phyloP scores from a whole-genome alignment of 1,140 invertebrate species.

The Meteorus sp. region DNA sequence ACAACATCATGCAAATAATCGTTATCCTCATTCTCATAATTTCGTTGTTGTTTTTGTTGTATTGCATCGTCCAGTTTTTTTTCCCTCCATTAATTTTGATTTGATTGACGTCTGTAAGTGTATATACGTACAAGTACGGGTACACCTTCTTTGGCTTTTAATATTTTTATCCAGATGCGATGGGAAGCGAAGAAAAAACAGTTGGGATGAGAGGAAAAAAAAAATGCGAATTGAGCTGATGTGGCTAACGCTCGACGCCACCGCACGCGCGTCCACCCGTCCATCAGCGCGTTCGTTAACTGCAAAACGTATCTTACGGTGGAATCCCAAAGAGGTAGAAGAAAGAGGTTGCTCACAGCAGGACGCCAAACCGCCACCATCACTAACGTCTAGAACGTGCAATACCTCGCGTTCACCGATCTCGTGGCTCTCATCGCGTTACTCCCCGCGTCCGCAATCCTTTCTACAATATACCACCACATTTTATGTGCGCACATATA shows the following conservation, averaged over 20 bases:
- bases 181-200: background rate
- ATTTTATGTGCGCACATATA: too few species aligned
- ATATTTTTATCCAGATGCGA: conserved; percentile 11
- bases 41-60: too few species aligned
- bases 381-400: conserved; percentile 1
- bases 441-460: background rate
- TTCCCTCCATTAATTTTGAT: too few species aligned
- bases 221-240: background rate
- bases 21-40: too few species aligned
- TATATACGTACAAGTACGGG: too few species aligned
- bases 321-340: conserved; percentile 13
- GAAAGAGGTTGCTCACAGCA: conserved; percentile 15
- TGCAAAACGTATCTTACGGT: conserved; percentile 21
- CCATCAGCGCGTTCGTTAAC: conserved; percentile 22
- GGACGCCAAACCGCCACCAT: too few species aligned
- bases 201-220: conserved; percentile 1
- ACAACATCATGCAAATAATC: too few species aligned
- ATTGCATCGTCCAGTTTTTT: too few species aligned
- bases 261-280: conserved; percentile 17
- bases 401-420: background rate
- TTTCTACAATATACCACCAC: too few species aligned
- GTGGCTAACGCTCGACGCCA: too few species aligned
- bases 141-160: too few species aligned
- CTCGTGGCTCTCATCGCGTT: conserved; percentile 6
- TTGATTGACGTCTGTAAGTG: too few species aligned